Base-by-base conservation (phyloP, 2,113 vertebrate species). In the Ctenomys sociabilis region DNA sequence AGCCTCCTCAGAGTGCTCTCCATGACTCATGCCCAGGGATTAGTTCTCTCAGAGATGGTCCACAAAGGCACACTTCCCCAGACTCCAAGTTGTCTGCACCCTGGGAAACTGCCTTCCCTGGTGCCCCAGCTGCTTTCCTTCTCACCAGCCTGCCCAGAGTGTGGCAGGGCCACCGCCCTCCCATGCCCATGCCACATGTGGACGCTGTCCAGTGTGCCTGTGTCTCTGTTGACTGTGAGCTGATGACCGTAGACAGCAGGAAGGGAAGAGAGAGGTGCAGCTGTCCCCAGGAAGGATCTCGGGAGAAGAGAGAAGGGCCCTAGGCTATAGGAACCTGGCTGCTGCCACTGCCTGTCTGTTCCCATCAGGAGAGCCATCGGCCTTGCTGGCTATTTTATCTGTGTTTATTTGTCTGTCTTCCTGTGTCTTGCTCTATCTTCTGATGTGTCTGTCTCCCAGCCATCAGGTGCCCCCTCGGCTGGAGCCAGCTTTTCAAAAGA, bases 321-420 rank as follows among this genome's bases (percentile, higher is more conserved):
- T 35, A 14, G 91, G 92, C 92, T 40, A n/a, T 0, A 2, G 85
- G 90, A 85, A 66, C 35, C 70, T 43, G 84, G 83, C 45, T 32
- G 40, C 64, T 40, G 73, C 54, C 30, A 6, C 37, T 0, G 7
- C 91, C 57, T 90, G 96, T 96, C 97, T 52, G 70, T 94, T 93
- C 85, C 87, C 84, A 90, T 95, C 95, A 73, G 95, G 86, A 82
- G 52, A 77, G 82, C 92, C 52, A 14, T 91, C 19, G 12, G 81
- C 85, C 72, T 87, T 12, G 5, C 78, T 0, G 61, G 92, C 94
- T 83, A 26, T 92, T 88, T 96, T 82, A 66, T 94, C 96, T 95
- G 93, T 94, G 96, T 96, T 96, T 97, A 85, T 94, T 89, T 68
- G 87, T 95, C 90, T 96, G 95, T 92, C 94, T 94, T 88, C 95